Evolutionary conservation across 1,140 invertebrate species (phyloP).

Genomic region (Catajapyx aquilonaris): DNA sequence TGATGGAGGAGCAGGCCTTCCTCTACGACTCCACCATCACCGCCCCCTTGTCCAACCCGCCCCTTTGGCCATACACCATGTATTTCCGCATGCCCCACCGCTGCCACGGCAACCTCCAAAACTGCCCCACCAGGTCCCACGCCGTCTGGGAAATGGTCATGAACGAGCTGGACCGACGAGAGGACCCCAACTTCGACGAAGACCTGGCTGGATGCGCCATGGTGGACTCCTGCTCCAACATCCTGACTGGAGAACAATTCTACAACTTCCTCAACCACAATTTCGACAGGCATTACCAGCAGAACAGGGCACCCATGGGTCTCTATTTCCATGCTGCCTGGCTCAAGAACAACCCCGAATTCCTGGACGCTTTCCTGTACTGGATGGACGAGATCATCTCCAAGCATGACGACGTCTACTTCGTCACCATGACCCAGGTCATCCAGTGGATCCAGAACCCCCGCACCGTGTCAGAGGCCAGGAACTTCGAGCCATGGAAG

Average conservation of each 20-base stretch:
- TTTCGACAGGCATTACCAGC: slow-evolving; percentile 83
- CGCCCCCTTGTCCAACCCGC: slow-evolving; percentile 72
- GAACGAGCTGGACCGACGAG: slow-evolving; percentile 81
- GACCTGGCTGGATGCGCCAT: slow-evolving; percentile 83
- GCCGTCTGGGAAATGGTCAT: slow-evolving; percentile 97
- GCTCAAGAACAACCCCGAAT: slow-evolving; percentile 87
- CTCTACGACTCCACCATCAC: slow-evolving; percentile 90
- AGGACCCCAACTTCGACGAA: slow-evolving; percentile 77
- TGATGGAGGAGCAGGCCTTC: slow-evolving; percentile 95
- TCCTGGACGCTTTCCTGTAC: slow-evolving; percentile 74
- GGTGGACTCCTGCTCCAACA: slow-evolving; percentile 91
- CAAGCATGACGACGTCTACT: slow-evolving; percentile 81
- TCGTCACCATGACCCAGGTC: slow-evolving; percentile 92
- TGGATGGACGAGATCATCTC: slow-evolving; percentile 83
- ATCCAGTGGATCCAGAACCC: slow-evolving; percentile 95
- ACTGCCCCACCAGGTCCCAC: slow-evolving; percentile 69
- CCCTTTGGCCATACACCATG: slow-evolving; percentile 92
- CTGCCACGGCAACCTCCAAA: slow-evolving; percentile 82
- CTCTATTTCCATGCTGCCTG: slow-evolving; percentile 91
- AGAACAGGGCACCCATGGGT: slow-evolving; percentile 78
- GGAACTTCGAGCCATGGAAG: slow-evolving; percentile 84
- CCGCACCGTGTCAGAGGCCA: slow-evolving; percentile 54
- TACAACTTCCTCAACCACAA: slow-evolving; percentile 92
- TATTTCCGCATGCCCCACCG: slow-evolving; percentile 91
- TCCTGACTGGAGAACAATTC: slow-evolving; percentile 79